Evolutionary conservation across 2,797 vertebrate genomes (phyloP).

Genomic region (Sebastes jordani): DNA sequence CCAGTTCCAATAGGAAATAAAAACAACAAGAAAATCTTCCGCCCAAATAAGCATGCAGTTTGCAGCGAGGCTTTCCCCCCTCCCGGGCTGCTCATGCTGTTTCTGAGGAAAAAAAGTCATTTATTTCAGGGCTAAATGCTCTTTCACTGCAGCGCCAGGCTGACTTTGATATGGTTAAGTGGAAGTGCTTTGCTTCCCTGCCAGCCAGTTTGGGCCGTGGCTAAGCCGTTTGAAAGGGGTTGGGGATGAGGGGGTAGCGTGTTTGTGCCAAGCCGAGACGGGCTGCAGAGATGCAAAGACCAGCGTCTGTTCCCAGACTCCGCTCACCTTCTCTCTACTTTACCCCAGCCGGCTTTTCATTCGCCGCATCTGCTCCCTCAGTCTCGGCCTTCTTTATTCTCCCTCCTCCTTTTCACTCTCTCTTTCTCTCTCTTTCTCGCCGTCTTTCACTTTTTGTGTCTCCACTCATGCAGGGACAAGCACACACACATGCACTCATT

Average conservation of each 20-base stretch:
- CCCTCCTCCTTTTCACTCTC: slow-evolving; percentile 9
- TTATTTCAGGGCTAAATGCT: slow-evolving; percentile 40
- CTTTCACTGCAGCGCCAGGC: slow-evolving; percentile 53
- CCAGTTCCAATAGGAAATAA: neutral
- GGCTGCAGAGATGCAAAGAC: slow-evolving; percentile 57
- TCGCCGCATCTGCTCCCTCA: slow-evolving; percentile 54
- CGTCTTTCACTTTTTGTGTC: slow-evolving; percentile 34
- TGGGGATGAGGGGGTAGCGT: slow-evolving; percentile 36
- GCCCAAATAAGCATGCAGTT: slow-evolving; percentile 12
- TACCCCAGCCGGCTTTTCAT: slow-evolving; percentile 57
- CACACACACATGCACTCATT: slow-evolving; percentile 31
- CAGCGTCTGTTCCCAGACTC: slow-evolving; percentile 64
- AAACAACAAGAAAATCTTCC: slow-evolving; percentile 8
- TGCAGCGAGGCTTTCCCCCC: neutral
- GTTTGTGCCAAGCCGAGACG: slow-evolving; percentile 63
- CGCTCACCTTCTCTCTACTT: slow-evolving; percentile 56
- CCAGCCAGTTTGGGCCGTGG: slow-evolving; percentile 66
- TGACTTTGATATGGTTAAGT: slow-evolving; percentile 79
- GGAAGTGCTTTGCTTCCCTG: slow-evolving; percentile 69
- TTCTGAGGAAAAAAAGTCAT: neutral
- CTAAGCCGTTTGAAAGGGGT: slow-evolving; percentile 63
- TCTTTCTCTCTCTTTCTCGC: neutral
- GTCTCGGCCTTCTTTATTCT: slow-evolving; percentile 10
- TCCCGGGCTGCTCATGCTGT: slow-evolving; percentile 20
- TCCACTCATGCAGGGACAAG: slow-evolving; percentile 30